Percentiles rank a stretch among this genome's conserved stretches.
Evolutionary conservation across 2,888 invertebrate species (phyloP).

Genomic region (Caenorhabditis sp.): DNA sequence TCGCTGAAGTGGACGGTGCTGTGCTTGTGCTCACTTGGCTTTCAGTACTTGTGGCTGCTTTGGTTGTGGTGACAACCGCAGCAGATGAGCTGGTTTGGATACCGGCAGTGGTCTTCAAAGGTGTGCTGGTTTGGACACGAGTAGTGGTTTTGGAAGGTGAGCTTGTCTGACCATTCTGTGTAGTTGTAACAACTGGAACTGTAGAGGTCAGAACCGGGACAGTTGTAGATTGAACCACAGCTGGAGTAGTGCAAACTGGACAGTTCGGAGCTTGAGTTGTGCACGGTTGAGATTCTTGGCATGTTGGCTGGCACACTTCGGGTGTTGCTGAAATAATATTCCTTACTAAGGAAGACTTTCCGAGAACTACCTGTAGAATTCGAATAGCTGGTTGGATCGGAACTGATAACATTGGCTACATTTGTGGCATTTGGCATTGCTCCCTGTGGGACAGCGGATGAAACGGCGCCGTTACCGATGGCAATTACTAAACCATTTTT

Average conservation of each 20-base stretch:
- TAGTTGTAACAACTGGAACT: background rate
- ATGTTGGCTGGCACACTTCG: slow-evolving; percentile 28
- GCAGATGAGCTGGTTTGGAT: background rate
- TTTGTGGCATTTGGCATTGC: slow-evolving; percentile 1
- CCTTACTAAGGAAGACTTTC: background rate
- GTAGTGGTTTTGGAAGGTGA: background rate
- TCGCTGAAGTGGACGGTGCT: background rate
- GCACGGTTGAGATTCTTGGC: slow-evolving; percentile 5
- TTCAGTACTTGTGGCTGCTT: slow-evolving; percentile 3
- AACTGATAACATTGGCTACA: slow-evolving; percentile 5
- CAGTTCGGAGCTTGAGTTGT: slow-evolving; percentile 15
- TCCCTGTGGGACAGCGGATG: background rate
- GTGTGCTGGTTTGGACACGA: background rate
- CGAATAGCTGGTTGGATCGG: background rate
- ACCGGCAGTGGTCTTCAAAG: background rate
- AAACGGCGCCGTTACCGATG: slow-evolving; percentile 36
- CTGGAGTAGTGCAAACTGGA: slow-evolving; percentile 13
- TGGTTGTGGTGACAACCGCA: slow-evolving; percentile 9
- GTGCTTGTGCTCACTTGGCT: background rate
- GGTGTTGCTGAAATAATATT: slow-evolving; percentile 23
- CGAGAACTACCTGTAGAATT: slow-evolving; percentile 12
- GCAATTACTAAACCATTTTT: slow-evolving; percentile 4
- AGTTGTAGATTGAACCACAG: background rate
- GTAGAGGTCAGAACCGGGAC: background rate
- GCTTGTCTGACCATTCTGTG: background rate